Evolutionary conservation across 2,888 invertebrate species (phyloP).

Genomic region (Ethmia dodecea): DNA sequence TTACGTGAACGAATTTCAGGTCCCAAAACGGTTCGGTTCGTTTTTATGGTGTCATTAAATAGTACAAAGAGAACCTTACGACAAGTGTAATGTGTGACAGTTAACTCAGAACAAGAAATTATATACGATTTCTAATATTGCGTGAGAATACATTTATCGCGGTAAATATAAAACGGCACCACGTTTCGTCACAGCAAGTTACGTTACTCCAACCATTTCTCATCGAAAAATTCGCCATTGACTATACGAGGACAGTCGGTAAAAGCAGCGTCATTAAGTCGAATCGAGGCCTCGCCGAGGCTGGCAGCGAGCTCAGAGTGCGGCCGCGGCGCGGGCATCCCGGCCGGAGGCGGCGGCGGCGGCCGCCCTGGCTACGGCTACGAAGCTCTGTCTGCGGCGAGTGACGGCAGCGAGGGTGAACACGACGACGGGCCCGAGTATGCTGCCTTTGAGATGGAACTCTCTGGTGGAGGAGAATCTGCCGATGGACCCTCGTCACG

Average conservation of each 20-base stretch:
- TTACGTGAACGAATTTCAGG: conserved; percentile 4
- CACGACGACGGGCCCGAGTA: conserved; percentile 61
- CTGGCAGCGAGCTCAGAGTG: conserved; percentile 54
- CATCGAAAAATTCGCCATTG: conserved; percentile 53
- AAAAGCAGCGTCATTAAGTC: conserved; percentile 67
- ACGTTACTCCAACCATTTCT: conserved; percentile 64
- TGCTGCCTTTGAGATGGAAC: conserved; percentile 65
- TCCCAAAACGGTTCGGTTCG: no score
- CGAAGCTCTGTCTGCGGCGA: conserved; percentile 69
- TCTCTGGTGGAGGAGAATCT: conserved; percentile 61
- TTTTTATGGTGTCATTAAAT: no score
- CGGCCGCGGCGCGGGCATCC: conserved; percentile 38
- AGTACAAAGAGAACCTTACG: no score
- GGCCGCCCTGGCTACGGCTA: conserved; percentile 71
- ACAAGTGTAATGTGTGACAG: no score
- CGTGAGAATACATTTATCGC: conserved; percentile 15
- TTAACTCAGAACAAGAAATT: no score
- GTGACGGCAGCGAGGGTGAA: conserved; percentile 68
- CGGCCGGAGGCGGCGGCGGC: conserved; percentile 45
- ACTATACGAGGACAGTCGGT: conserved; percentile 52
- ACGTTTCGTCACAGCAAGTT: conserved; percentile 73
- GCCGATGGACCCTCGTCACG: conserved; percentile 62
- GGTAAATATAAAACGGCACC: conserved; percentile 45
- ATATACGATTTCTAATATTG: no score
- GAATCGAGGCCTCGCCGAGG: conserved; percentile 62